Evolutionary conservation across 1,140 invertebrate species (phyloP).

Genomic region (Aporrectodea caliginosa): DNA sequence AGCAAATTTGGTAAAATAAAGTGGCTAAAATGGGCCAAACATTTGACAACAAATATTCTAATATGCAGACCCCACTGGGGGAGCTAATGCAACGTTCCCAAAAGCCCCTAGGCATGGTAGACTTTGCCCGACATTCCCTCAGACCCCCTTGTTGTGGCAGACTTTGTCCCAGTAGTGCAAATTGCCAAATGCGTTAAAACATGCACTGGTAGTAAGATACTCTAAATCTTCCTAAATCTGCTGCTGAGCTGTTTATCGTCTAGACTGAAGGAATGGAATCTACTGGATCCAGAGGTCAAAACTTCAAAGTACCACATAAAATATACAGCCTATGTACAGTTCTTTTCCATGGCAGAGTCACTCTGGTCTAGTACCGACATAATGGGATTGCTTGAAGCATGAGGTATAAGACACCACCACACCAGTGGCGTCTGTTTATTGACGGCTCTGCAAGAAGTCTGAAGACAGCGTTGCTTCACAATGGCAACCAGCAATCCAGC

Average conservation of each 20-base stretch:
- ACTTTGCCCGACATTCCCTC: too few species aligned
- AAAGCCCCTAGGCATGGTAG: too few species aligned
- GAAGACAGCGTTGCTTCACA: neutral
- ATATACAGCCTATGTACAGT: slow-evolving; percentile 15
- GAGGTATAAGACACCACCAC: neutral
- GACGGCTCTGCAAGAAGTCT: neutral
- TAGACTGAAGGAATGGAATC: slow-evolving; percentile 27
- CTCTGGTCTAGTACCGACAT: slow-evolving; percentile 9
- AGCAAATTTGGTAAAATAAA: too few species aligned
- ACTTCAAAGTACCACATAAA: slow-evolving; percentile 1
- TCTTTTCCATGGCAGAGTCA: slow-evolving; percentile 4
- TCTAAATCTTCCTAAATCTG: slow-evolving; percentile 29
- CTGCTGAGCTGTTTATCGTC: slow-evolving; percentile 32
- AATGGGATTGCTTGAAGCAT: slow-evolving; percentile 1
- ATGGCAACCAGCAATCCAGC: neutral
- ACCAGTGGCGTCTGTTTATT: slow-evolving; percentile 5
- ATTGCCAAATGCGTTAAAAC: too few species aligned
- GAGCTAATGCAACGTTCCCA: too few species aligned
- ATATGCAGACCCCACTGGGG: too few species aligned
- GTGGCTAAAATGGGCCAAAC: too few species aligned
- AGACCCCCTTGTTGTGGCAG: too few species aligned
- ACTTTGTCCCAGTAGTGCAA: too few species aligned
- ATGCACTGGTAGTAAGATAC: too few species aligned
- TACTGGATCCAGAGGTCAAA: slow-evolving; percentile 31
- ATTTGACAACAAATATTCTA: too few species aligned